Evolutionary conservation across 2,888 invertebrate genomes (phyloP).

Genomic region (Dasysyrphus albostriatus): DNA sequence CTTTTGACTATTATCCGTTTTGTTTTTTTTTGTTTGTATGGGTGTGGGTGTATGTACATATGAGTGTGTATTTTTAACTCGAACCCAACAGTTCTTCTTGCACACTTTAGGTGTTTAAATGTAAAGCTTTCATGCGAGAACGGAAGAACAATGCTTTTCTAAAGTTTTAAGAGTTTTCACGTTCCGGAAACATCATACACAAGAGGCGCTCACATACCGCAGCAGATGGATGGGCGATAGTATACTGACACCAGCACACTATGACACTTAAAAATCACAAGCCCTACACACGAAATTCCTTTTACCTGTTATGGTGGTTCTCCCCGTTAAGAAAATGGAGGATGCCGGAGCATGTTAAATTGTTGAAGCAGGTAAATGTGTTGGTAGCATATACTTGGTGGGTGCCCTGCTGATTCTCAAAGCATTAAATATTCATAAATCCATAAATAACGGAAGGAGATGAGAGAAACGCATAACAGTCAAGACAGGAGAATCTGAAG

Average conservation of each 20-base stretch:
- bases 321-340: slow-evolving; percentile 49
- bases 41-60: too few species aligned
- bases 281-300: slow-evolving; percentile 56
- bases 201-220: slow-evolving; percentile 1
- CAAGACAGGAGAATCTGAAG: slow-evolving; percentile 13
- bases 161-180: slow-evolving; percentile 47
- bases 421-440: slow-evolving; percentile 72
- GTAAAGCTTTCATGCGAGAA: slow-evolving; percentile 38
- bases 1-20: slow-evolving; percentile 35
- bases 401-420: slow-evolving; percentile 53
- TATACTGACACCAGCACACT: slow-evolving; percentile 34
- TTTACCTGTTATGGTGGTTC: slow-evolving; percentile 49
- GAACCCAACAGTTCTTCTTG: not conserved
- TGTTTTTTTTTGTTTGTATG: slow-evolving; percentile 12
- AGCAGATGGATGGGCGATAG: slow-evolving; percentile 53
- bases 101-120: slow-evolving; percentile 29
- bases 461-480: slow-evolving; percentile 23
- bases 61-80: slow-evolving; percentile 7
- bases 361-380: slow-evolving; percentile 27
- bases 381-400: slow-evolving; percentile 3
- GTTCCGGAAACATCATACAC: slow-evolving; percentile 22
- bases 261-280: slow-evolving; percentile 66
- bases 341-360: slow-evolving; percentile 18
- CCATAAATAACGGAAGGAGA: slow-evolving; percentile 62
- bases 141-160: slow-evolving; percentile 54